Evolutionary conservation across 2,797 vertebrate species (phyloP).

Genomic region (Ataeniobius toweri): DNA sequence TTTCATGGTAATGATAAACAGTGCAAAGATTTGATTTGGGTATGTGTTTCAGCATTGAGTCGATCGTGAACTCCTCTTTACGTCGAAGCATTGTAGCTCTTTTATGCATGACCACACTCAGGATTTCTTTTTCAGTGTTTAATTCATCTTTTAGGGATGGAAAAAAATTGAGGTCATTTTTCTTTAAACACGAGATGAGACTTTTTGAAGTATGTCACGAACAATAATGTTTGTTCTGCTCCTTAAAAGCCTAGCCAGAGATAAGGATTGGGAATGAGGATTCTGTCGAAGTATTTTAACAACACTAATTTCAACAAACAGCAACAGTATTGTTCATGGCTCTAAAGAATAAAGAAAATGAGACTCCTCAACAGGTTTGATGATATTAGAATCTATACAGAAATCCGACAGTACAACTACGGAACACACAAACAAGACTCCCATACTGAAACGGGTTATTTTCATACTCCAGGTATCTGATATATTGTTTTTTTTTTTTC

Average conservation of each 20-base stretch:
- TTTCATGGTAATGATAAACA: too few relatives aligned
- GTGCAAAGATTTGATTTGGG: too few relatives aligned
- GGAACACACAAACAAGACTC: not conserved
- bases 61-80: too few relatives aligned
- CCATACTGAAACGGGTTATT: not conserved
- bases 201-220: not conserved
- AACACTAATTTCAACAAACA: too few relatives aligned
- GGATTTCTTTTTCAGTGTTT: not conserved
- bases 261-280: not conserved
- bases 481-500: not conserved
- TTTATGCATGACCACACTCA: too few relatives aligned
- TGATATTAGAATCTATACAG: not conserved
- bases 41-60: too few relatives aligned
- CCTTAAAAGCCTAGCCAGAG: not conserved
- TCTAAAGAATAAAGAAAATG: not conserved
- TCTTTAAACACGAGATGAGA: not conserved
- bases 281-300: too few relatives aligned
- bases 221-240: not conserved
- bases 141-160: not conserved
- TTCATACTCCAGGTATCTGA: not conserved
- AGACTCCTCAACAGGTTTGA: too few relatives aligned
- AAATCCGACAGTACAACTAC: not conserved
- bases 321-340: not conserved
- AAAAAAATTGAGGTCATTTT: not conserved
- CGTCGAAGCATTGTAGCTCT: too few relatives aligned